Evolutionary conservation across 1,140 invertebrate genomes (phyloP), one percentile per base, ranked within the genome.

Genomic region (Drosophila kanapiae): DNA sequence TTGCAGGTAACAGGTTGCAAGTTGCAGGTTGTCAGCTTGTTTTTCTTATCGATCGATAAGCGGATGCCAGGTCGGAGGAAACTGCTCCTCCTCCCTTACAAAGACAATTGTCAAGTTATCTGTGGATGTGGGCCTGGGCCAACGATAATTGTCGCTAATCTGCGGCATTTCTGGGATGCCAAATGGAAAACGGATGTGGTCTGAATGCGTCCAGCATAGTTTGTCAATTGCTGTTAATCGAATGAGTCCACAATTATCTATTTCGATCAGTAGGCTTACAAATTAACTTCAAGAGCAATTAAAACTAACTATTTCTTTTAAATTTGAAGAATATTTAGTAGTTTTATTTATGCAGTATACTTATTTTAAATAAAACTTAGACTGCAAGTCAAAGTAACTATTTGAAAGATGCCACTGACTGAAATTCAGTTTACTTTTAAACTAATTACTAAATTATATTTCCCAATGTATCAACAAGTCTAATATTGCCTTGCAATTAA

Each of bases 131-230:
- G 33, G 33, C 10, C 16, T 49, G 43, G 43, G 31, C 23, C 64
- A n/a, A 53, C 53, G 53, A 72, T 72, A 72, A 72, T 72, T 72
- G 67, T 16, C 31, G 33, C 33, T 72, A 72, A 72, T 72, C 67
- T 58, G 23, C 14, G 43, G 67, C 53, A 70, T 68, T 31, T 62
- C 48, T 68, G 62, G 23, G 62, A 70, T 72, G 53, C 43, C 45
- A 23, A 72, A 51, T 43, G 40, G 31, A 10, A 35, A 51, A 23
- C 69, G 69, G 69, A 72, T 72, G 69, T 60, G 53, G 37, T 18
- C 23, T 72, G 54, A 51, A 49, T 71, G 61, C 51, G 3, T 27
- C 5, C 31, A 18, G 10, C 47, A 31, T 54, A n/a, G 7, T 54
- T 45, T 54, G 54, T 54, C 48, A 53, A 23, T 43, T 31, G 9